Evolutionary conservation across 2,797 vertebrate genomes (phyloP).

Genomic region (Mareca penelope): DNA sequence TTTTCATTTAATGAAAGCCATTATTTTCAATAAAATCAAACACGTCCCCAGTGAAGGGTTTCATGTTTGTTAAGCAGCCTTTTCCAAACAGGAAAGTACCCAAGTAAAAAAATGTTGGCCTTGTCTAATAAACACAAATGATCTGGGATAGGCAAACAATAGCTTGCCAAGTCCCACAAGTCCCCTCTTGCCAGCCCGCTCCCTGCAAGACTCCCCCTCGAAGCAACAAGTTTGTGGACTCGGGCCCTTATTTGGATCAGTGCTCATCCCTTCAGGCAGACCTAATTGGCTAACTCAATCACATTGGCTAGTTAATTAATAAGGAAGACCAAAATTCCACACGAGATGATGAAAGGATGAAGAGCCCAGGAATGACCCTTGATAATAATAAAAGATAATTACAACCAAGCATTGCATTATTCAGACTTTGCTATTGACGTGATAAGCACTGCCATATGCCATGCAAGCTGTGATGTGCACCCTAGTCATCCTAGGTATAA

Average conservation of each 20-base stretch:
- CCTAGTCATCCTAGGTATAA: neutral
- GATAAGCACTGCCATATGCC: conserved; percentile 67
- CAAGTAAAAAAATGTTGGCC: neutral
- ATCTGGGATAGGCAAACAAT: neutral
- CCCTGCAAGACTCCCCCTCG: neutral
- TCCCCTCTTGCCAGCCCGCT: neutral
- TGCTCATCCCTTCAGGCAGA: conserved; percentile 46
- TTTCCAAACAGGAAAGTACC: neutral
- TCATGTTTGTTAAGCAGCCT: neutral
- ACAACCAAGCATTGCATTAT: conserved; percentile 44
- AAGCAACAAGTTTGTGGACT: conserved; percentile 38
- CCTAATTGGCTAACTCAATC: conserved; percentile 58
- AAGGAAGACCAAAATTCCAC: conserved; percentile 52
- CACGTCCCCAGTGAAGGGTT: neutral
- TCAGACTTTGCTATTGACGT: conserved; percentile 51
- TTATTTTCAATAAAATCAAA: neutral
- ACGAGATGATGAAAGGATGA: conserved; percentile 51
- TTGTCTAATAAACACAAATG: conserved; percentile 10
- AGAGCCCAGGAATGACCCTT: conserved; percentile 56
- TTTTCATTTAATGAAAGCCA: neutral
- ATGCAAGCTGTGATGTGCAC: conserved; percentile 42
- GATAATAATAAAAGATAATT: conserved; percentile 71
- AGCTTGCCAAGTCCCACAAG: neutral
- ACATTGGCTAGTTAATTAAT: conserved; percentile 67
- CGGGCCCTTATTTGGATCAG: conserved; percentile 23